These are phyloP conservation scores for Engystomops pustulosus DNA, from an alignment of 2,113 vertebrate genomes.

Conservation along the genomic window DNA sequence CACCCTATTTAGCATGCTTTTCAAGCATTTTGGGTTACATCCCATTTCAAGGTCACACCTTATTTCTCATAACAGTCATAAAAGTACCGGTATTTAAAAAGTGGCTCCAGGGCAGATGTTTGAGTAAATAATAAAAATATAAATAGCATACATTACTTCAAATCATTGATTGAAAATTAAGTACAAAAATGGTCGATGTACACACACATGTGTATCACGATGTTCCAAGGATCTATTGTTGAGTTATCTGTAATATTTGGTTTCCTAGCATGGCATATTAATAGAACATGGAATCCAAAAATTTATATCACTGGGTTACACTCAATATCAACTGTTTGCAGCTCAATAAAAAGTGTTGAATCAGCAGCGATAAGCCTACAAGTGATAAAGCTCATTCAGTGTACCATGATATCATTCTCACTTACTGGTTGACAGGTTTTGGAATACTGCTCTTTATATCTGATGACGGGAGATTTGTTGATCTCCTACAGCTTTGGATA, in stretches of 20 bases:
- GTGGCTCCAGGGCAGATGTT: no score
- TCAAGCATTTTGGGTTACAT: no score
- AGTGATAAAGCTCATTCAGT: neutral
- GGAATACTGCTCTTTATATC: slow-evolving; percentile 18
- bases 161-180: neutral
- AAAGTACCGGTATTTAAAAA: no score
- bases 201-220: neutral
- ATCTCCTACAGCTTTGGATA: slow-evolving; percentile 15
- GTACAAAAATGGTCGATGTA: neutral
- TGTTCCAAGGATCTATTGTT: neutral
- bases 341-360: slow-evolving; percentile 3
- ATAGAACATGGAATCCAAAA: neutral
- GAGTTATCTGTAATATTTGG: neutral
- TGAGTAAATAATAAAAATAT: neutral
- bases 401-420: neutral
- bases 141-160: neutral
- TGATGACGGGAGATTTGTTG: slow-evolving; percentile 18
- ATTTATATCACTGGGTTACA: neutral
- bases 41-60: no score
- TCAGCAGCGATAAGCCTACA: slow-evolving; percentile 16
- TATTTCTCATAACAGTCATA: no score
- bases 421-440: slow-evolving; percentile 19
- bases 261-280: neutral
- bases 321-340: neutral
- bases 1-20: no score